Evolutionary conservation across 2,113 vertebrate genomes (phyloP), one percentile per base, ranked within the genome.

Genomic region (Axis porcinus): DNA sequence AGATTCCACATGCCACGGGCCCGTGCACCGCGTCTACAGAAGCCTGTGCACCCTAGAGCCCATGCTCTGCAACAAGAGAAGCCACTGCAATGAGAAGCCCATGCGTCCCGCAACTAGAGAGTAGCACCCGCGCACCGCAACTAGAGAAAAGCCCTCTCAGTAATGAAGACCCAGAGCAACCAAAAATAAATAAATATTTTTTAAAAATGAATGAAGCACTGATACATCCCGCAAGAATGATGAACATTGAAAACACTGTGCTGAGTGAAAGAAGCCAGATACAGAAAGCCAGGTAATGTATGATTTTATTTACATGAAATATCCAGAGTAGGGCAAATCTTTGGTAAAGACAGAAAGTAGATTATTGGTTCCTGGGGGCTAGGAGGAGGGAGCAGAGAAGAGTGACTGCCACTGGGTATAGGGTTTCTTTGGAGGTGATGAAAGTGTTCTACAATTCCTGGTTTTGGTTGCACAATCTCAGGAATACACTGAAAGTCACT

Each of bases 351-450:
- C 82, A 91, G 50, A 33, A 91, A 50, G 23, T 4, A 17, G 5
- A n/a, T 17, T 14, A 16, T 27, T 40, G 47, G 9, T 16, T 54
- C 36, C 6, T 1, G 2, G 36, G 64, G 79, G 4, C 33, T 58
- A 15, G 36, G 27, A 7, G 7, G 30, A 25, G 5, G 21, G 23
- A 54, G 28, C 7, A 16, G 76, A 13, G 12, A 33, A 33, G 2
- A 36, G 2, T 10, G 10, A 64, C 12, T 17, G 58, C 45, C 33
- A 0, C 25, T 3, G 3, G 16, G 2, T n/a, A 2, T 0, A 21
- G 12, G 17, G 13, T 90, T 88, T 78, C 25, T 88, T 50, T 5
- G 2, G 23, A 40, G 27, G 27, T 57, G 27, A 74, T 21, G n/a
- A 60, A 50, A 45, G 52, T 15, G 15, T 54, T 89, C 52, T 89